Evolutionary conservation across 2,888 invertebrate genomes (phyloP).

Genomic region (Lithosia quadra): DNA sequence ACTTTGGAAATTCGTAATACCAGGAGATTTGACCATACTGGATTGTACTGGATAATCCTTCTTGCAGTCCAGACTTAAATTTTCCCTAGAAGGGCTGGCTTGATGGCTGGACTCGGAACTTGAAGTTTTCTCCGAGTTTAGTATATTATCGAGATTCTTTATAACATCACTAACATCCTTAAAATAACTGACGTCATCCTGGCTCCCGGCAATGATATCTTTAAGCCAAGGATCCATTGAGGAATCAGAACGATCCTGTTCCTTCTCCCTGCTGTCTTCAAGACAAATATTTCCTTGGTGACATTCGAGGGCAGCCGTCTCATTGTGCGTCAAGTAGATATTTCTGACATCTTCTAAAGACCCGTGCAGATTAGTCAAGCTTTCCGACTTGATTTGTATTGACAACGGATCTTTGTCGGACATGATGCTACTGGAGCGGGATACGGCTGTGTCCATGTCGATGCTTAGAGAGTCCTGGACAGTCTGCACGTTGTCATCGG

Average conservation of each 20-base stretch:
- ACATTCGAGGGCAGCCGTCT: constrained; percentile 75
- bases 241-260: constrained; percentile 75
- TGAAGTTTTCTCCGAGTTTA: constrained; percentile 88
- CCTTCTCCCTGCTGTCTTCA: constrained; percentile 69
- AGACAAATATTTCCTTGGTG: constrained; percentile 75
- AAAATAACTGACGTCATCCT: constrained; percentile 88
- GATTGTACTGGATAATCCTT: constrained; percentile 78
- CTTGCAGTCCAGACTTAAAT: constrained; percentile 80
- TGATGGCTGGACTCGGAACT: constrained; percentile 87
- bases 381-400: constrained; percentile 81
- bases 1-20: constrained; percentile 80
- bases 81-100: constrained; percentile 84
- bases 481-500: constrained; percentile 70
- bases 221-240: constrained; percentile 88
- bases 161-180: constrained; percentile 88
- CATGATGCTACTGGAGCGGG: constrained; percentile 78
- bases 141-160: constrained; percentile 88
- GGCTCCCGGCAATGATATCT: constrained; percentile 86
- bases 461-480: constrained; percentile 70
- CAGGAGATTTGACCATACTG: constrained; percentile 81
- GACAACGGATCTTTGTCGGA: constrained; percentile 78
- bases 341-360: constrained; percentile 88
- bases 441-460: constrained; percentile 75
- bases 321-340: constrained; percentile 81
- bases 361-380: constrained; percentile 89